A percentile compares a stretch with the other conserved stretches of the same genome.
These are phyloP conservation scores for Callithrix jacchus DNA, from an alignment of 2,113 vertebrate species.

Conservation along the genomic window DNA sequence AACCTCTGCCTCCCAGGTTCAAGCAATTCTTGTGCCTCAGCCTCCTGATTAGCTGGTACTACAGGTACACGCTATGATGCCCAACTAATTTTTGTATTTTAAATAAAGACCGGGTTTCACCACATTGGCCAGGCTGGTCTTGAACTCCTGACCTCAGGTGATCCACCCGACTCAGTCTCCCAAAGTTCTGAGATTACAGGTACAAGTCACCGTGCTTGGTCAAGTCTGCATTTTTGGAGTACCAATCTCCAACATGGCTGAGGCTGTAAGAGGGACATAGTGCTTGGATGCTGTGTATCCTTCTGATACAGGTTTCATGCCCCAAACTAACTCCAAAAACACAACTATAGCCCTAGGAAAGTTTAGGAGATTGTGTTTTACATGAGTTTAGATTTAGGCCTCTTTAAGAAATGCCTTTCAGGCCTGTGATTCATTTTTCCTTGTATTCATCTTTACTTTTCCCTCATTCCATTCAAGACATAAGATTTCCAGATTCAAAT, in stretches of 20 bases:
- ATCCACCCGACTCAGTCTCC: no score
- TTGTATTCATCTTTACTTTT: background rate
- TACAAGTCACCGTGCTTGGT: accelerated
- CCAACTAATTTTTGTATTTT: no score
- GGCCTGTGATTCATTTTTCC: background rate
- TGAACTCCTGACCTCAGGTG: no score
- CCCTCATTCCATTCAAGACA: background rate
- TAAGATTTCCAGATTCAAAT: background rate
- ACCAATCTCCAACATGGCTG: background rate
- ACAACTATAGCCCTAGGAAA: background rate
- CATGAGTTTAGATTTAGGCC: background rate
- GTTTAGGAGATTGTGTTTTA: background rate
- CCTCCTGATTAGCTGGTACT: no score
- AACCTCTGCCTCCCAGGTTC: no score
- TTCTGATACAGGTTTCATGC: background rate
- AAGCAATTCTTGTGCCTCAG: no score
- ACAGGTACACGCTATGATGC: accelerated
- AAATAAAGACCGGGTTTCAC: no score
- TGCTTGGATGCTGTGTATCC: background rate
- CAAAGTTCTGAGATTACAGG: no score
- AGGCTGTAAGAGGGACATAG: background rate
- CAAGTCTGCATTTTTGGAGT: background rate
- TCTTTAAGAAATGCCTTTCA: background rate
- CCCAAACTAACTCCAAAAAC: background rate
- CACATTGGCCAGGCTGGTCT: no score